Conservation (phyloP, 2,888 invertebrate genomes). For the Gari tellinella region DNA sequence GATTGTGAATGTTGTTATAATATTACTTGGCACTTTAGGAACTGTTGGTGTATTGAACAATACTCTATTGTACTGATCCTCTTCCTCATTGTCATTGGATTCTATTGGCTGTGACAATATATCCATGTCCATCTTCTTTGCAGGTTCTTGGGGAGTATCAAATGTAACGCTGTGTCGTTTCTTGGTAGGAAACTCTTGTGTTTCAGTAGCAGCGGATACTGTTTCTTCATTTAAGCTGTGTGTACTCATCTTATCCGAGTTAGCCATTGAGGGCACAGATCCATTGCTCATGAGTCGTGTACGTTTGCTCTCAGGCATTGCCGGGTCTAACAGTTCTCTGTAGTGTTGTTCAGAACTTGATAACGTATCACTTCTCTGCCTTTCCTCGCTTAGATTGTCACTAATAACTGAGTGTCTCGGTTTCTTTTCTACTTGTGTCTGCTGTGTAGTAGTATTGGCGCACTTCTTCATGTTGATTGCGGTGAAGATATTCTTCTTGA, state of each 20-base stretch:
- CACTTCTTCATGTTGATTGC: conserved; percentile 54
- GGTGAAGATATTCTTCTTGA: conserved; percentile 63
- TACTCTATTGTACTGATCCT: conserved; percentile 41
- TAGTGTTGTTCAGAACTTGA: conserved; percentile 39
- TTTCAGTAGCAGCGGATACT: conserved; percentile 1
- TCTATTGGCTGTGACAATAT: conserved; percentile 26
- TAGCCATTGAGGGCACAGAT: conserved; percentile 11
- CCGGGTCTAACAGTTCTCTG: conserved; percentile 44
- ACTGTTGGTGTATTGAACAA: conserved; percentile 18
- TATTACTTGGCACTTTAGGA: conserved; percentile 20
- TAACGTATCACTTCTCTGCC: conserved; percentile 23
- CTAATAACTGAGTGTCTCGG: conserved; percentile 24
- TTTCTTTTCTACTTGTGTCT: conserved; percentile 15
- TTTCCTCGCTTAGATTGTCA: conserved; percentile 3
- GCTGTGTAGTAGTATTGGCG: conserved; percentile 1
- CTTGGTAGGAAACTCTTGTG: conserved; percentile 2
- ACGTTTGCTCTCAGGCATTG: conserved; percentile 14
- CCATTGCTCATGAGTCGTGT: conserved; percentile 11
- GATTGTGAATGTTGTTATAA: conserved; percentile 55
- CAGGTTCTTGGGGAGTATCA: conserved; percentile 8
- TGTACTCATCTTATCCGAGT: not conserved
- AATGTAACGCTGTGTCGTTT: conserved; percentile 43
- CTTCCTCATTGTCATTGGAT: conserved; percentile 1
- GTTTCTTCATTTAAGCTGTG: no score
- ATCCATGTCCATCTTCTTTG: conserved; percentile 11